phyloP scores from a whole-genome alignment of 1,140 invertebrate genomes.

The Monomorium pharaonis region DNA sequence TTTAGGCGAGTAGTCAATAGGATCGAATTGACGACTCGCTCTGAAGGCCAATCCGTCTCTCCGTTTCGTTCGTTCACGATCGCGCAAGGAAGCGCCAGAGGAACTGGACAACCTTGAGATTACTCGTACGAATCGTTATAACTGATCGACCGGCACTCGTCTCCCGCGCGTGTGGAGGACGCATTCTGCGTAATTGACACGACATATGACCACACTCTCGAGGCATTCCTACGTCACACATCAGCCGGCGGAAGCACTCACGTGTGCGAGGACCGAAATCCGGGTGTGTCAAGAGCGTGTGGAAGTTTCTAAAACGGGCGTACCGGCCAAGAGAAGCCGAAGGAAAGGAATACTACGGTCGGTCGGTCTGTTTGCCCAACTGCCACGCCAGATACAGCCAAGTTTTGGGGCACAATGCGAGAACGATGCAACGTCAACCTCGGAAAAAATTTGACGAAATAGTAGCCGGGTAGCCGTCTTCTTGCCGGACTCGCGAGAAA shows the following conservation, averaged over 20 bases:
- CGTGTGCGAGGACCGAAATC: conserved; percentile 11
- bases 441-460: neutral
- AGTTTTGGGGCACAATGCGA: neutral
- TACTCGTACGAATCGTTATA: conserved; percentile 67
- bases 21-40: neutral
- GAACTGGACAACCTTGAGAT: conserved; percentile 69
- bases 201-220: neutral
- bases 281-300: neutral
- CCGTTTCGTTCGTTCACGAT: conserved; percentile 13
- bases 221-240: neutral
- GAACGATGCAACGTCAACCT: neutral
- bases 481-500: neutral
- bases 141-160: neutral
- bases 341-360: neutral
- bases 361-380: neutral
- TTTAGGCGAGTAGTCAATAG: neutral
- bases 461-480: no score
- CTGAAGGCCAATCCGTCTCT: neutral
- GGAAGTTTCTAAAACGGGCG: neutral
- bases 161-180: neutral
- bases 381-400: neutral
- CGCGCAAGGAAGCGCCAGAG: conserved; percentile 42
- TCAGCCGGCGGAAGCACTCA: neutral
- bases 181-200: conserved; percentile 10
- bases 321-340: neutral